Percentiles rank a stretch among this genome's conserved stretches.
phyloP scores from a whole-genome alignment of 1,140 invertebrate species.

The Cecropterus lyciades region DNA sequence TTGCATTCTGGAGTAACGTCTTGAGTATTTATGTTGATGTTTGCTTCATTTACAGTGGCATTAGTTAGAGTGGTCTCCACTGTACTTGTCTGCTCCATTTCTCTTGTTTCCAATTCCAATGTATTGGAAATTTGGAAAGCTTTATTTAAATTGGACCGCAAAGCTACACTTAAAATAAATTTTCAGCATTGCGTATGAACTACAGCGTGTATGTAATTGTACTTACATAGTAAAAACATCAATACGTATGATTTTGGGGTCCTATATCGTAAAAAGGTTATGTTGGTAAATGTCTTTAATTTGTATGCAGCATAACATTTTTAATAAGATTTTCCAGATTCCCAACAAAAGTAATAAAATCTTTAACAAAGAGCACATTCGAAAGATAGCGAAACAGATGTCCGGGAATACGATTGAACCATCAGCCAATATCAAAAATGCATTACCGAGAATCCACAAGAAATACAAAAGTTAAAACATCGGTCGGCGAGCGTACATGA shows the following conservation, averaged over 20 bases:
- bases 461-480: constrained; percentile 30
- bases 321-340: background rate
- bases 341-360: constrained; percentile 2
- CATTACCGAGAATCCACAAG: constrained; percentile 36
- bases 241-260: too few relatives aligned
- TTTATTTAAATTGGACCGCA: constrained; percentile 1
- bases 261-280: too few relatives aligned
- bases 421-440: constrained; percentile 42
- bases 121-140: background rate
- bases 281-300: too few relatives aligned
- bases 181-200: too few relatives aligned
- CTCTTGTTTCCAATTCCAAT: constrained; percentile 11
- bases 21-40: constrained; percentile 34
- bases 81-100: constrained; percentile 6
- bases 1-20: constrained; percentile 33
- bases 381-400: constrained; percentile 22
- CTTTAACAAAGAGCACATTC: background rate
- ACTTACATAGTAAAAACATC: too few relatives aligned
- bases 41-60: constrained; percentile 29
- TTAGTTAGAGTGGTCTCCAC: constrained; percentile 10
- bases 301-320: too few relatives aligned
- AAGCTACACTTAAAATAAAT: background rate
- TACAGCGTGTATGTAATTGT: too few relatives aligned
- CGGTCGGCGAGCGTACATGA: constrained; percentile 22
- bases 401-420: constrained; percentile 24